Base-by-base conservation (phyloP, 2,113 vertebrate species). In the Oxygymnocypris stewartii region DNA sequence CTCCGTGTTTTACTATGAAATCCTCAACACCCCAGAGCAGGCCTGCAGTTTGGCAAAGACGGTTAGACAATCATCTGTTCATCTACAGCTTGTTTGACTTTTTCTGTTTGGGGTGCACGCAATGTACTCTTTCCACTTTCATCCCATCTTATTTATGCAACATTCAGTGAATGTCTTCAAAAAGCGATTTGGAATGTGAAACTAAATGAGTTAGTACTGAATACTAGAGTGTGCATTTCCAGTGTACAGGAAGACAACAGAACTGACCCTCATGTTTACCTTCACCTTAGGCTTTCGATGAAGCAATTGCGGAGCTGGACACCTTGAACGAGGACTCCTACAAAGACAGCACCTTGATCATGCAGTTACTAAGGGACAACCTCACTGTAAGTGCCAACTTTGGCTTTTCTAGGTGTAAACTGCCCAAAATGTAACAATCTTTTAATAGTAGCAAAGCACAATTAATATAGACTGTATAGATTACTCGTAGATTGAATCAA, bases 361-460 rank as follows among this genome's bases (percentile, higher is more conserved):
- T 99, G 98, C 98, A 99, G 95, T 95, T 99, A 95, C 97, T 99
- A 95, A 97, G 98, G 95, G 98, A 99, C 96, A 99, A 99, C 95
- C 98, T 99, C 93, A 99, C 98, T 94, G 98, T 99, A 90, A 99
- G 98, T 96, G 90, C 31, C 12, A 42, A 31, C 37, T 59, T 20
- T 40, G 14, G 31, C 12, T 31, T 11, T 16, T 23, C 65, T 23
- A 57, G 20, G n/a, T 16, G 11, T 77, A 28, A 25, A 49, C 23
- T 10, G 11, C 20, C 1, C 23, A 75, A 25, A 44, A 42, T 40
- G 0, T 5, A 73, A 40, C 18, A 23, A 18, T 23, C 6, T 1
- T 16, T 69, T 42, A n/a, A 25, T 7, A 75, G 14, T 5, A 13
- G 25, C 10, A 47, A 42, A 42, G 20, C 20, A 74, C n/a, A 71